Percentiles rank a stretch among this genome's conserved stretches.
phyloP scores from a whole-genome alignment of 2,113 vertebrate species.

The Ifrita kowaldi region DNA sequence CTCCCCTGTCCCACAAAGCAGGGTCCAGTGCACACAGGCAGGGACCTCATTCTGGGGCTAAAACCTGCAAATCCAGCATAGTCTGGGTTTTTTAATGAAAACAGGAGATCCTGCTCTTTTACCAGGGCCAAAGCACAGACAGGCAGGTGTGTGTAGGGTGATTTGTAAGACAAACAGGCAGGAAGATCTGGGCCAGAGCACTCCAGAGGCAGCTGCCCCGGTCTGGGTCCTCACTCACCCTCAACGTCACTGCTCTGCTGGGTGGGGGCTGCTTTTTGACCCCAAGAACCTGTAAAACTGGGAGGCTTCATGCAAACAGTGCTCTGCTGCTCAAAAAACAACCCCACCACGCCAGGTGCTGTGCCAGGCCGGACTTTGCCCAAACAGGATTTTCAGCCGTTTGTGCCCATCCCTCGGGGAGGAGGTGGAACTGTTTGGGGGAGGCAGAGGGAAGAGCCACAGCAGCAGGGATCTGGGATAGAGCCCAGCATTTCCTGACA shows the following conservation, averaged over 20 bases:
- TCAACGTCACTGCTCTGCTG: background rate
- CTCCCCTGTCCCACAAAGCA: background rate
- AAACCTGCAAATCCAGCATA: background rate
- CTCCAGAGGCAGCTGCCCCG: rapidly evolving
- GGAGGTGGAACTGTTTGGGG: background rate
- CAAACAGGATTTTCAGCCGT: background rate
- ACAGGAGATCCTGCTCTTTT: background rate
- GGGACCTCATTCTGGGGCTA: rapidly evolving
- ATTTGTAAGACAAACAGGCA: rapidly evolving
- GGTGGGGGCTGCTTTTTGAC: background rate
- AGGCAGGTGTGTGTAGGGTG: background rate
- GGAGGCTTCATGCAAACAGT: background rate
- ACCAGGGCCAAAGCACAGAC: background rate
- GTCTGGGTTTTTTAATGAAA: rapidly evolving
- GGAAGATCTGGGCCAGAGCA: background rate
- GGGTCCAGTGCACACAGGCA: background rate
- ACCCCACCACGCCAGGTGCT: background rate
- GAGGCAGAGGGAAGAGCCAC: background rate
- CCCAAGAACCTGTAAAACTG: background rate
- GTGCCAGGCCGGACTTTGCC: background rate
- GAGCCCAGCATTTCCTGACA: background rate
- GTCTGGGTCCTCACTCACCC: background rate
- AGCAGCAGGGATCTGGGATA: background rate
- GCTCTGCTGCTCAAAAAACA: background rate
- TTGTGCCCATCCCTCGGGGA: background rate